Base-by-base conservation (phyloP, 2,888 invertebrate genomes). In the Alitta virens region DNA sequence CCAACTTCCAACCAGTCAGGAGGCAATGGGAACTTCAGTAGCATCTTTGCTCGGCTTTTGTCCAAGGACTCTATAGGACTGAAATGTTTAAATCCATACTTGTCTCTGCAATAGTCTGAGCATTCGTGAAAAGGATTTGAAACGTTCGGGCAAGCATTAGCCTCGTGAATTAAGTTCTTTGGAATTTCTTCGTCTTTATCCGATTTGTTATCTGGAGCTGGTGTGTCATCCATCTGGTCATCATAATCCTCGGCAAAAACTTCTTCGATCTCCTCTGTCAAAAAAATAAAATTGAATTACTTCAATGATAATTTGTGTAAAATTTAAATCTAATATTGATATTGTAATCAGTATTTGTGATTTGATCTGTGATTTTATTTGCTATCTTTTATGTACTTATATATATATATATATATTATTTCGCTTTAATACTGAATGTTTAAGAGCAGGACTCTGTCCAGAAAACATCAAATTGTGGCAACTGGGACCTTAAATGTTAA, bases 171-270 rank as follows among this genome's bases (percentile, higher is more conserved):
- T 2, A 74, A 25, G n/a, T 53, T 33, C 53, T 52, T 21, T 1
- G 72, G 75, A 65, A 68, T 71, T 25, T 71, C 53, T 43, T 68
- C 53, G 58, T 65, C 51, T 25, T 27, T 27, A 1, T n/a, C 27
- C n/a, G 52, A 16, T 23, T 16, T 51, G 23, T 51, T 51, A 33
- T 59, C 23, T 25, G 21, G 3, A 25, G 38, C 24, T 33, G 59
- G 14, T 12, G 27, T 26, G 33, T 33, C 40, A 1, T 38, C 59
- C 2, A 51, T 2, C 7, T 33, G 33, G 66, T 87, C 90, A 78
- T 94, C 94, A 79, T 95, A 94, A 80, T 91, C 92, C 83, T 95
- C 94, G 3, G 94, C 94, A 78, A 94, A 93, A 27, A 95, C 91
- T 85, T 95, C 95, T 83, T 95, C 94, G n/a, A 75, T 74, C 56